Evolutionary conservation across 2,113 vertebrate genomes (phyloP).

Genomic region (Cnemophilus loriae): DNA sequence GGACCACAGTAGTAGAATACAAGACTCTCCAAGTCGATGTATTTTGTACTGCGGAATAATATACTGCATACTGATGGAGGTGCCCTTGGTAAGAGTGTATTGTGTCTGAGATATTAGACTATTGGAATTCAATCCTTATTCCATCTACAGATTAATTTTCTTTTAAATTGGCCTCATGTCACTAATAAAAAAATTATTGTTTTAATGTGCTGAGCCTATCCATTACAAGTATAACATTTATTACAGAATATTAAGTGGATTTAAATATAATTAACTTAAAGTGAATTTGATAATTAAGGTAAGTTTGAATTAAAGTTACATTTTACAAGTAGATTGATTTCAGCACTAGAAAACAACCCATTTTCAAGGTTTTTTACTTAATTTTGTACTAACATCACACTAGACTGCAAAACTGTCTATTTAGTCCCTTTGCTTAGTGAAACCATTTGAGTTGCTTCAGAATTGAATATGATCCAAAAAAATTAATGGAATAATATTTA

Average conservation of each 20-base stretch:
- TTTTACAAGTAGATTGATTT: slow-evolving; percentile 14
- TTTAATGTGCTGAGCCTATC: slow-evolving; percentile 23
- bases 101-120: neutral
- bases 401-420: neutral
- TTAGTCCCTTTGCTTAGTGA: neutral
- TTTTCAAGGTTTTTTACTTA: neutral
- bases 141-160: slow-evolving; percentile 23
- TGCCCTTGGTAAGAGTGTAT: neutral
- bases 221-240: slow-evolving; percentile 46
- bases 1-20: neutral
- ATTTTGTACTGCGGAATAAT: neutral
- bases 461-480: neutral
- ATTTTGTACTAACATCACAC: neutral
- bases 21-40: neutral
- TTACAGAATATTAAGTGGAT: slow-evolving; percentile 35
- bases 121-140: slow-evolving; percentile 33
- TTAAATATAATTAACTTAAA: slow-evolving; percentile 47
- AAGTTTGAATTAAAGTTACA: slow-evolving; percentile 27
- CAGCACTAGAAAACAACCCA: neutral
- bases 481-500: neutral
- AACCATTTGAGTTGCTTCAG: neutral
- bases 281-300: slow-evolving; percentile 48
- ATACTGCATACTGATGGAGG: neutral
- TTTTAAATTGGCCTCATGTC: slow-evolving; percentile 31
- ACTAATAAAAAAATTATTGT: slow-evolving; percentile 25